Percentiles rank a stretch among this genome's conserved stretches.
Evolutionary conservation across 2,888 invertebrate species (phyloP).

Genomic region (Diabrotica balteata): DNA sequence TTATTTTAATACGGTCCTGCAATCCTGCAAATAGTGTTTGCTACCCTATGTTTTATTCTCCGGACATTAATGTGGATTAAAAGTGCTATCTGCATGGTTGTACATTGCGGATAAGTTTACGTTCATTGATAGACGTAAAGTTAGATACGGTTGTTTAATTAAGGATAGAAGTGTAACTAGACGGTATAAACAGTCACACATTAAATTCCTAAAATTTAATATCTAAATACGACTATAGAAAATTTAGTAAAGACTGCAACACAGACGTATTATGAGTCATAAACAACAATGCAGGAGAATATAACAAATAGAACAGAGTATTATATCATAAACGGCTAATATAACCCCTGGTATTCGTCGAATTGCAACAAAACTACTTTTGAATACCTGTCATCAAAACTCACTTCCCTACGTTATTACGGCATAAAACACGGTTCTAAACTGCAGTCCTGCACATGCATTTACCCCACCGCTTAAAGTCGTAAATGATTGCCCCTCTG

Average conservation of each 20-base stretch:
- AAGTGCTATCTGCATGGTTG: conserved; percentile 1
- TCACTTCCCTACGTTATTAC: conserved; percentile 60
- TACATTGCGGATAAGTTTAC: conserved; percentile 7
- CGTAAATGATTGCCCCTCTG: conserved; percentile 56
- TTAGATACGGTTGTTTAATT: conserved; percentile 12
- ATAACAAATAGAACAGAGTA: conserved; percentile 57
- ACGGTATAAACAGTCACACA: conserved; percentile 33
- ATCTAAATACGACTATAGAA: conserved; percentile 52
- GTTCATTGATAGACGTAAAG: conserved; percentile 13
- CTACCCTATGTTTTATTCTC: too few species aligned
- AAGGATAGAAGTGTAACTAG: conserved; percentile 9
- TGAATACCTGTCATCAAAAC: conserved; percentile 60
- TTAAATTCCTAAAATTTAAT: conserved; percentile 55
- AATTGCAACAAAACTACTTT: conserved; percentile 55
- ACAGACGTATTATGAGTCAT: conserved; percentile 33
- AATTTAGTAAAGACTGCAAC: conserved; percentile 48
- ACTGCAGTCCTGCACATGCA: conserved; percentile 61
- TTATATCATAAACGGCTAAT: conserved; percentile 57
- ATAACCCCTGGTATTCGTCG: conserved; percentile 55
- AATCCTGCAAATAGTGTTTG: too few species aligned
- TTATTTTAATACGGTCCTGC: too few species aligned
- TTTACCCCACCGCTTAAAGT: conserved; percentile 53
- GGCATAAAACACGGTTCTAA: conserved; percentile 60
- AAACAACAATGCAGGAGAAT: conserved; percentile 46
- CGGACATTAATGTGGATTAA: too few species aligned